Conservation (phyloP, 2,888 invertebrate genomes). For the Cheilosia grossa region DNA sequence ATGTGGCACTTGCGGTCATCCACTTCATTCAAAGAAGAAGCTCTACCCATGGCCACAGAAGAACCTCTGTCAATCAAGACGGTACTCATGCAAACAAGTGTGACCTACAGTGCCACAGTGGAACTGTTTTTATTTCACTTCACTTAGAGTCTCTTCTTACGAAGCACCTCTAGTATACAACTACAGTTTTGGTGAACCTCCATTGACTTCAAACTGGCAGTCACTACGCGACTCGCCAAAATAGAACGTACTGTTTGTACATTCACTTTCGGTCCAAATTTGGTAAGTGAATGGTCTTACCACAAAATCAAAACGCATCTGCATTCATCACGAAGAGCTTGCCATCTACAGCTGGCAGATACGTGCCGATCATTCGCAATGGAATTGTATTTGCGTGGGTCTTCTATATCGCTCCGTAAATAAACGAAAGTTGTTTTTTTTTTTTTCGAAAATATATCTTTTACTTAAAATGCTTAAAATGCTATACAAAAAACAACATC, state of each 20-base stretch:
- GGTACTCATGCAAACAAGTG: too few relatives aligned
- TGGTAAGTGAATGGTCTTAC: conserved; percentile 7
- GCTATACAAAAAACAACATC: conserved; percentile 20
- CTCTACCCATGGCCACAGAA: too few relatives aligned
- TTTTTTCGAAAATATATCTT: not conserved
- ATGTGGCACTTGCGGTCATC: too few relatives aligned
- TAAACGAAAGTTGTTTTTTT: not conserved
- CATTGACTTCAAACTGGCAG: not conserved
- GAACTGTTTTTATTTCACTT: too few relatives aligned
- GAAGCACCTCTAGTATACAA: too few relatives aligned
- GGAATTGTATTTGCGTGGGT: not conserved
- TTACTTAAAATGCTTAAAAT: conserved; percentile 24
- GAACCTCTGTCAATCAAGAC: too few relatives aligned
- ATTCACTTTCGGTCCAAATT: conserved; percentile 29
- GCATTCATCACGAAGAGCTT: not conserved
- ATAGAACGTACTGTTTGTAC: not conserved
- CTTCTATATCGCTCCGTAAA: not conserved
- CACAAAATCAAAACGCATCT: not conserved
- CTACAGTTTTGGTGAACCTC: too few relatives aligned
- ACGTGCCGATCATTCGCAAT: conserved; percentile 37
- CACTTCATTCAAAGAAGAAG: too few relatives aligned
- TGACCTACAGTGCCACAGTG: too few relatives aligned
- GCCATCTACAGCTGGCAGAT: conserved; percentile 2
- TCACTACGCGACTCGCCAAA: not conserved
- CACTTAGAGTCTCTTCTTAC: too few relatives aligned